Base-by-base conservation (phyloP, 2,797 vertebrate species). In the Pempheris klunzingeri region DNA sequence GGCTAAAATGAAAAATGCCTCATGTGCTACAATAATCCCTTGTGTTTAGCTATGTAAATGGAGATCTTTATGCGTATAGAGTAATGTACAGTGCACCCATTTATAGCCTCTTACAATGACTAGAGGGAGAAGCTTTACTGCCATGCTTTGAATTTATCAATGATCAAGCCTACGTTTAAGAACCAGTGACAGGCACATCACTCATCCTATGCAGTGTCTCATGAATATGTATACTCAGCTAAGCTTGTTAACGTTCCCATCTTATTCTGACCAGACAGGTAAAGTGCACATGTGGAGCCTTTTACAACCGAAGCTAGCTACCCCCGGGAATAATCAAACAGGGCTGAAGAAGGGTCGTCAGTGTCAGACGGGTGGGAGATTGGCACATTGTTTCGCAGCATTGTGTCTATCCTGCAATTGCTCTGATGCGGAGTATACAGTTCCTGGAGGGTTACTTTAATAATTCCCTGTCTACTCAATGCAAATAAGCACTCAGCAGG, bases 151-250 rank as follows among this genome's bases (percentile, higher is more conserved):
- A 39, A 61, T 62, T 80, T 63, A 81, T 76, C 54, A 8, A 55
- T 65, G 79, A 86, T 84, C 87, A 78, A 84, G 75, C 75, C 34
- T 57, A 3, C 14, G 17, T 68, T 75, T 77, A 28, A 85, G 67
- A 62, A 63, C 38, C 41, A 7, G 38, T 60, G 86, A 83, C 82
- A 83, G 69, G 50, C 72, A 53, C 88, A 83, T 90, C 81, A 71
- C 74, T 88, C 81, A 87, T 77, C 72, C 77, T 36, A 24, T 77
- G 65, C 32, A 13, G 30, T 4, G 8, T 12, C 72, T 85, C 67
- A 90, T 91, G 78, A 90, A 91, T 91, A 91, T 90, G 79, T 36
- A 90, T 71, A 24, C 68, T 65, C 78, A 63, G 69, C 68, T 52
- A 14, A 50, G 74, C 87, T 86, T 85, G 84, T 91, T 88, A 86